Evolutionary conservation across 2,888 invertebrate genomes (phyloP), one percentile per base, ranked within the genome.

Genomic region (Matsumyia berberina): DNA sequence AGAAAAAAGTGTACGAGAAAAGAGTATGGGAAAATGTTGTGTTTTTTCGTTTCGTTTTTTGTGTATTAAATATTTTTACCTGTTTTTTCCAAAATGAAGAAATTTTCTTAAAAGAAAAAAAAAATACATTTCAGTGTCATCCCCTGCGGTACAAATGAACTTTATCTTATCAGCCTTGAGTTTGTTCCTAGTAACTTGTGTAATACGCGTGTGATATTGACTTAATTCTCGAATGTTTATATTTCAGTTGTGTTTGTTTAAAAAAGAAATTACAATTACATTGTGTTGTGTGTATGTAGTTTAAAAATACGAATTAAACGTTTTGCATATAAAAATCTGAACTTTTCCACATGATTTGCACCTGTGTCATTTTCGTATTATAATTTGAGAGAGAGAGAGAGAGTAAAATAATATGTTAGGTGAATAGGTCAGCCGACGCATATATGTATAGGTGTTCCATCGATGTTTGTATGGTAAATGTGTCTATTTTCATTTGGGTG

Each of bases 331-430:
- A 39, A 37, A 12, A 29, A 44, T 5, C 9, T 19, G 7, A 58
- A 58, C 49, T 51, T 62, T 31, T 42, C 31, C 31, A 24, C 19
- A 53, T 73, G 12, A 42, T 62, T 73, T 73, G 62, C 62, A 62
- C 73, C 62, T 62, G 62, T 73, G 42, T 73, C 73, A 62, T 31
- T 42, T 58, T 72, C 31, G 49, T 60, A 46, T 70, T 57, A 60
- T 31, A 49, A 49, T 24, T 49, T 37, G 17, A 17, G 19, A 37
- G 9, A 37, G n/a, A 57, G 15, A 7, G 15, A 12, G 9, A 31
- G n/a, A 49, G 29, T 11, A 60, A 15, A 15, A 55, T 17, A 37
- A 70, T 29, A 37, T 49, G 49, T 58, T 58, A 46, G 44, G 35
- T 24, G 46, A 70, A 49, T 49, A 51, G 72, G 58, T 72, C 49